Percentiles rank a stretch among this genome's conserved stretches.
These are phyloP conservation scores for Zosterops borbonicus DNA, from an alignment of 2,113 vertebrate species.

Conservation along the genomic window DNA sequence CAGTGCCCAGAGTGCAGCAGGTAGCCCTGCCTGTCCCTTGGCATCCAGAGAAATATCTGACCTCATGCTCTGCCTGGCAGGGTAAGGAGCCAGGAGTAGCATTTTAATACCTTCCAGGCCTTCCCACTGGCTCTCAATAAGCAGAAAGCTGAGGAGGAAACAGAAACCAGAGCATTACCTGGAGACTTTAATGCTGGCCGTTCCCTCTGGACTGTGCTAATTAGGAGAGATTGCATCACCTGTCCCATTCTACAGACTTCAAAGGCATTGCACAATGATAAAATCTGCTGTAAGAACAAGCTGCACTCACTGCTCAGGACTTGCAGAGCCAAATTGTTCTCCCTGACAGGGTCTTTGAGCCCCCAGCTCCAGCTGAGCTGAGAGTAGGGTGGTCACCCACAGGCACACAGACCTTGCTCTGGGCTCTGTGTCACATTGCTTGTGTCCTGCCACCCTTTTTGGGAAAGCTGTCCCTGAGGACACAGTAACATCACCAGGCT, in stretches of 20 bases:
- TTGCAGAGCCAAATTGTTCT: not conserved
- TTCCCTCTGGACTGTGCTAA: not conserved
- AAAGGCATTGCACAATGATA: not conserved
- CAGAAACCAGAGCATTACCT: not conserved
- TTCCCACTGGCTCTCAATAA: not conserved
- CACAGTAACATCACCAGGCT: not conserved
- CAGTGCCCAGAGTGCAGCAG: not conserved
- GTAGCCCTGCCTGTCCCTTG: not conserved
- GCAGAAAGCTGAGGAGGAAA: not conserved
- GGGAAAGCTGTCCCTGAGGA: not conserved
- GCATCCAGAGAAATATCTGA: not conserved
- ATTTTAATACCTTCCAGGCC: not conserved
- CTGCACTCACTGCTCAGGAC: not conserved
- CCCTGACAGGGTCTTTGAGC: not conserved
- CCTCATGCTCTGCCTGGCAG: not conserved
- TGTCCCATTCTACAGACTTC: not conserved
- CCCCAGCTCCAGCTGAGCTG: not conserved
- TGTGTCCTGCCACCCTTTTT: not conserved
- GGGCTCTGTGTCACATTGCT: rapidly evolving
- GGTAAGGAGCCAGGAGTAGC: not conserved
- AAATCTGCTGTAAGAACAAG: not conserved
- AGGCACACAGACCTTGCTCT: rapidly evolving
- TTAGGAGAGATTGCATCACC: not conserved
- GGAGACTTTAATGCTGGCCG: not conserved
- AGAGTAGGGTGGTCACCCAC: rapidly evolving